Base-by-base conservation (phyloP, 2,797 vertebrate species). In the Acrossocheilus fasciatus region DNA sequence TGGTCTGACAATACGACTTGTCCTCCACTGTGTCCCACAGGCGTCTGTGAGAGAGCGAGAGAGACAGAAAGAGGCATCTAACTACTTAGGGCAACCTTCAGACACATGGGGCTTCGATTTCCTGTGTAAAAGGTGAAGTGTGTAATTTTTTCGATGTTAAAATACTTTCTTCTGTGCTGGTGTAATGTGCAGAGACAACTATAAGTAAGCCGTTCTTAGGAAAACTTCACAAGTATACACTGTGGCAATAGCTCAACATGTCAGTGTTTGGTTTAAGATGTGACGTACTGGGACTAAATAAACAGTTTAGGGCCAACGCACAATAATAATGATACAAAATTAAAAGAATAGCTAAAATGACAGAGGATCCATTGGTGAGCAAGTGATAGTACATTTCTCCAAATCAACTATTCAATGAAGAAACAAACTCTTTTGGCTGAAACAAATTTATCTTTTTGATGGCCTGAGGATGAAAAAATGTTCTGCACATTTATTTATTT, bases 101-200 rank as follows among this genome's bases (percentile, higher is more conserved):
- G 91, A 92, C 92, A 92, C 89, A 91, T 45, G 81, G 39, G 41
- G 23, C 62, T 73, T 57, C 66, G 23, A 74, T 57, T 81, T 86
- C 69, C 41, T 72, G 84, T 47, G 54, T 59, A 74, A 81, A 64
- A 86, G 54, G 26, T 34, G 41, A 81, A 74, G 76, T 70, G 82
- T 84, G 82, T 68, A 41, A 77, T 77, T 77, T 39, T 66, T 84
- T 75, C 4, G 43, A 76, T 36, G 30, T 36, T 82, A 52, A 70
- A 52, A 70, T 82, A 26, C 34, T 82, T 70, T 36, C 30, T 82
- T 20, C 30, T 75, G 8, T n/a, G 6, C 23, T 2, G 6, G 82
- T 50, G 70, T 50, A 77, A 84, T 68, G 64, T 41, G 47, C 34
- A 45, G 64, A 69, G 64, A 78, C 83, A 77, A 54, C 57, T 69